Conservation (phyloP, 2,888 invertebrate species). For the Parnassius apollo region DNA sequence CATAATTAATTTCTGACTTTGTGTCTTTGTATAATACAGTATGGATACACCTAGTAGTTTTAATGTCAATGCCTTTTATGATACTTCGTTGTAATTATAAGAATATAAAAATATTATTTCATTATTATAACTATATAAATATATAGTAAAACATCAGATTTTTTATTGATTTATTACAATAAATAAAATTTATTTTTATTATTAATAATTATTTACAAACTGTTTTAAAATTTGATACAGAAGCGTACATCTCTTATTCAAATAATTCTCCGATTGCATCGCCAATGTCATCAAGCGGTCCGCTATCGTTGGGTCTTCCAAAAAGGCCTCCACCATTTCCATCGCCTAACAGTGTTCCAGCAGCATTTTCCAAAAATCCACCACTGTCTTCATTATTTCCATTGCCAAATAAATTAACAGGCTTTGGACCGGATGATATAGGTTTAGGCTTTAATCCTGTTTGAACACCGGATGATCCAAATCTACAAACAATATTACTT, state of each 20-base stretch:
- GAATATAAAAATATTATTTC: too few species aligned
- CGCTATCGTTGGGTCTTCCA: slow-evolving; percentile 45
- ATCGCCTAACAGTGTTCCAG: slow-evolving; percentile 33
- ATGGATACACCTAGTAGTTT: too few species aligned
- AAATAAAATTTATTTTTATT: too few species aligned
- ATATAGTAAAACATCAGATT: too few species aligned
- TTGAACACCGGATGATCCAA: slow-evolving; percentile 67
- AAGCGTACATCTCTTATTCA: slow-evolving; percentile 30
- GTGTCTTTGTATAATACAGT: too few species aligned
- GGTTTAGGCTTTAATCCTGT: slow-evolving; percentile 74
- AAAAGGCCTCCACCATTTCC: slow-evolving; percentile 27
- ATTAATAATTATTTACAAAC: not conserved
- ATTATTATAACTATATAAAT: too few species aligned
- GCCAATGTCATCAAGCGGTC: slow-evolving; percentile 64
- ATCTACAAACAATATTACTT: slow-evolving; percentile 43
- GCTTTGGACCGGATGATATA: slow-evolving; percentile 61
- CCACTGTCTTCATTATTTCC: slow-evolving; percentile 49
- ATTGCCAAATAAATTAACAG: slow-evolving; percentile 63
- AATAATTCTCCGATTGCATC: slow-evolving; percentile 65
- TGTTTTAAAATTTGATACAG: too few species aligned
- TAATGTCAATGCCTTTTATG: too few species aligned
- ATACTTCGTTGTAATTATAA: too few species aligned
- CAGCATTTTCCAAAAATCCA: slow-evolving; percentile 53
- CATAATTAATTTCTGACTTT: too few species aligned
- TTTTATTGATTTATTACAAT: too few species aligned